These are phyloP conservation scores for Dolichopus griseipennis DNA, from an alignment of 2,888 invertebrate species.

Conservation along the genomic window DNA sequence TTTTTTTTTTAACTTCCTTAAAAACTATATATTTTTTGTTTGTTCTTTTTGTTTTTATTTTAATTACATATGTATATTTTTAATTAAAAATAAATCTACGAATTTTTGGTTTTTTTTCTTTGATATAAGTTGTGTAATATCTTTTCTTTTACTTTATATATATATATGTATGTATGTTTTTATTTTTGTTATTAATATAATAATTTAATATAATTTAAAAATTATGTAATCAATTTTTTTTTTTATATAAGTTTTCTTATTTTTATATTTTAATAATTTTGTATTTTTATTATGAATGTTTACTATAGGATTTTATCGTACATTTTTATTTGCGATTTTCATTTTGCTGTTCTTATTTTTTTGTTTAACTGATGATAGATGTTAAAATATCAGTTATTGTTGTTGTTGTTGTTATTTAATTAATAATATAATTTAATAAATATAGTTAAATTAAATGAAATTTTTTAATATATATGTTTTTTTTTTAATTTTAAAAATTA, in stretches of 20 bases:
- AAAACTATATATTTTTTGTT: not conserved
- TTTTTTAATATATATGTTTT: too few relatives aligned
- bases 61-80: not conserved
- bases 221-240: conserved; percentile 8
- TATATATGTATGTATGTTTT: conserved; percentile 2
- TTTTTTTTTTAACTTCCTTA: not conserved
- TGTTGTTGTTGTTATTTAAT: conserved; percentile 9
- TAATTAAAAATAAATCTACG: not conserved
- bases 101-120: not conserved
- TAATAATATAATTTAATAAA: not conserved
- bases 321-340: conserved; percentile 3
- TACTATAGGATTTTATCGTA: not conserved
- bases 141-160: not conserved
- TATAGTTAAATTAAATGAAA: conserved; percentile 24
- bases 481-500: conserved; percentile 20
- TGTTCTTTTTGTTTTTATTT: not conserved
- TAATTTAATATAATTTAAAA: conserved; percentile 7
- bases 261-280: not conserved
- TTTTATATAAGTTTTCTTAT: not conserved
- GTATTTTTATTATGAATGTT: not conserved
- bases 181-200: not conserved
- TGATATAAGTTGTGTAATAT: not conserved
- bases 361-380: not conserved
- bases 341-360: not conserved
- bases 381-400: not conserved